Evolutionary conservation across 2,113 vertebrate species (phyloP).

Genomic region (Laterallus jamaicensis): DNA sequence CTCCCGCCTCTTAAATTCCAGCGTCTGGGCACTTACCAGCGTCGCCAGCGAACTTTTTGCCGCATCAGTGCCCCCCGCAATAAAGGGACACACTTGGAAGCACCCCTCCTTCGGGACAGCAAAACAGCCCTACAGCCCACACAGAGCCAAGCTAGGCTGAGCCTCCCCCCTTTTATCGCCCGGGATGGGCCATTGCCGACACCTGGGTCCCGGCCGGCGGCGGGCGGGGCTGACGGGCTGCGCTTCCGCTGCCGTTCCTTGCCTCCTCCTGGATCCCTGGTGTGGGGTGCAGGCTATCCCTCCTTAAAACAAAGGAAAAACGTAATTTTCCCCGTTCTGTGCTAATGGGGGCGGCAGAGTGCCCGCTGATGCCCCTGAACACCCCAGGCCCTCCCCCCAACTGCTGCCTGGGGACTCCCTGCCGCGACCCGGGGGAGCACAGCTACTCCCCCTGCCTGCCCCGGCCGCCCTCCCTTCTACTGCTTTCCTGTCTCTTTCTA

Average conservation of each 20-base stretch:
- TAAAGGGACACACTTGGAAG: rapidly evolving
- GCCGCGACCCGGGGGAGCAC: too few relatives aligned
- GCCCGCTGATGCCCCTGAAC: background rate
- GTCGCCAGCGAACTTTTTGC: background rate
- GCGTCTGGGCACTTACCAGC: background rate
- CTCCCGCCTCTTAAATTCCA: background rate
- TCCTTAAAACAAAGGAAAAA: background rate
- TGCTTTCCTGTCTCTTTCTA: background rate
- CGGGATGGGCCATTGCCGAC: background rate
- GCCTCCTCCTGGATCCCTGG: background rate
- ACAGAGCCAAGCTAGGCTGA: rapidly evolving
- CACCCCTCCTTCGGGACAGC: rapidly evolving
- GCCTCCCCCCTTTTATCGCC: background rate
- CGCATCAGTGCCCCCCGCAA: background rate
- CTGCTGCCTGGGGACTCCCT: background rate
- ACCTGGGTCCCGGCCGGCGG: background rate
- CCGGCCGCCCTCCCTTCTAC: background rate
- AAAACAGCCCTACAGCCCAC: rapidly evolving
- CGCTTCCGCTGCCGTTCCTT: background rate
- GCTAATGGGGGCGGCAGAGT: rapidly evolving
- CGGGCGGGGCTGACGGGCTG: background rate
- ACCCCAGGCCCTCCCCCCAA: background rate
- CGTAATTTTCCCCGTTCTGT: rapidly evolving
- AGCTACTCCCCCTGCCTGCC: too few relatives aligned
- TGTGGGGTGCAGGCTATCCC: rapidly evolving